Base-by-base conservation (phyloP, 2,888 invertebrate species). In the Dicyrtomina minuta region DNA sequence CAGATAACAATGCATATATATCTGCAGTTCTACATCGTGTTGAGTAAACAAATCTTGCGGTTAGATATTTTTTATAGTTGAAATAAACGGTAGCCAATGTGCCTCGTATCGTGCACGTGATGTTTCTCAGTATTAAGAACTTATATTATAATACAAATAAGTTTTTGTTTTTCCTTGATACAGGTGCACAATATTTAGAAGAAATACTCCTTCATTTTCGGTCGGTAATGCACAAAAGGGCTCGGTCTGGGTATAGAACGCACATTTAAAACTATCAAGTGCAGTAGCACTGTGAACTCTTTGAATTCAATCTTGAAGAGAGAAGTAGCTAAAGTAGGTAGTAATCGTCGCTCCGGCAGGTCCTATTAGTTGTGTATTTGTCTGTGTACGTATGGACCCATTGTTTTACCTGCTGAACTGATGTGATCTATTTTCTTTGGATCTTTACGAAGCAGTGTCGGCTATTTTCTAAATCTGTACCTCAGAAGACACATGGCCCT, bases 271-370 rank as follows among this genome's bases (percentile, higher is more conserved):
- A 44, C 26, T 49, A 44, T 20, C 46, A 64, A 51, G 4, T 8
- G 39, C 43, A 55, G 53, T n/a, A 58, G 53, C 8, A 33, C 56
- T 58, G 53, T 12, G 55, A 53, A 24, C 55, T 24, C 55, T 65
- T 55, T 53, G 17, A 43, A 26, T 39, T 55, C 26, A 56, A 39
- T 58, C 20, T 58, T 55, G 44, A 65, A 55, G 44, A 6, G 22
- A 65, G 26, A 65, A 41, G 26, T 44, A 65, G 55, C 64, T n/a
- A n/a, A n/a, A n/a, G 33, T 8, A 33, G 33, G 53, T 53, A 55
- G 65, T 55, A 65, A 65, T 65, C 65, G 55, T 65, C 44, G 41
- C 65, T 56, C 41, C 20, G 39, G 65, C 65, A 65, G 65, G 65
- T 65, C 65, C 43, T 22, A 33, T 51, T 64, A 20, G 20, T 24